Conservation (phyloP, 2,113 vertebrate genomes). For the Python bivittatus region DNA sequence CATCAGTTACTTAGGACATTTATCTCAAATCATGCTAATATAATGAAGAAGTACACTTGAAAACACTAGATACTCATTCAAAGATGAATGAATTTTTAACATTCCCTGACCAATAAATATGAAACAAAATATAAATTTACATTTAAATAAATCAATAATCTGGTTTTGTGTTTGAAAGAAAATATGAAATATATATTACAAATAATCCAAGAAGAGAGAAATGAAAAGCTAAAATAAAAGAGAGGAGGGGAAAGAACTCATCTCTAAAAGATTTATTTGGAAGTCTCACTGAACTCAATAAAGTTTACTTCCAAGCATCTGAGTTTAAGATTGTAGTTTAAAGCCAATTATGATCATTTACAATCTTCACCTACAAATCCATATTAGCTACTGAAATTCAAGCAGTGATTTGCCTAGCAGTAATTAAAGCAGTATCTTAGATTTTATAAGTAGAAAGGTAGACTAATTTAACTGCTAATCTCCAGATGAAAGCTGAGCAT, state of each 20-base stretch:
- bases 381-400: constrained; percentile 8
- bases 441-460: constrained; percentile 10
- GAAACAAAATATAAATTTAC: background rate
- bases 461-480: constrained; percentile 11
- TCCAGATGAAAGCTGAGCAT: background rate
- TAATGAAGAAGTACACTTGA: background rate
- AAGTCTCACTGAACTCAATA: background rate
- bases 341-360: constrained; percentile 4
- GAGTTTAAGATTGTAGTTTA: background rate
- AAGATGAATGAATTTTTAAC: background rate
- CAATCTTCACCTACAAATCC: background rate
- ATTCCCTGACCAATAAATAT: background rate
- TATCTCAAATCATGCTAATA: background rate
- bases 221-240: background rate
- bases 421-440: background rate
- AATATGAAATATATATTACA: background rate
- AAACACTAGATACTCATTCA: background rate
- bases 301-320: background rate
- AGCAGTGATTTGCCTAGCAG: background rate
- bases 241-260: background rate
- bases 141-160: background rate
- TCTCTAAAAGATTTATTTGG: background rate
- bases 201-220: background rate
- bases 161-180: background rate
- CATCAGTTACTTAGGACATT: background rate